Conservation (phyloP, 53 echinoderm and acorn worm genomes). For the Stichopus horrens region DNA sequence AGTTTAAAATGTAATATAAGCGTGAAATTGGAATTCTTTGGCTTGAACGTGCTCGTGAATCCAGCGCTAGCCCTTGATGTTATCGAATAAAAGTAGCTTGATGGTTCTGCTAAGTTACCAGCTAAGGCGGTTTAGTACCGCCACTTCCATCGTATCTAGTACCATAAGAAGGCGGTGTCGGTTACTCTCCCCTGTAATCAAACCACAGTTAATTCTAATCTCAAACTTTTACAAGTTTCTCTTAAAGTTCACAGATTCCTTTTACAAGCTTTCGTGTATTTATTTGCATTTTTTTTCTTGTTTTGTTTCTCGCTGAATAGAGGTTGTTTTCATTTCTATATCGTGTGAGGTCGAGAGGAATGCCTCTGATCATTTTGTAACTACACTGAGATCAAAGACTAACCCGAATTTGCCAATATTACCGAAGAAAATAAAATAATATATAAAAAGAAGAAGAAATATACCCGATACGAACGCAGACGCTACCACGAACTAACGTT, state of each 20-base stretch:
- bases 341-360: slow-evolving; percentile 2
- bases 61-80: slow-evolving; percentile 41
- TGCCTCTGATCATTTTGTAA: not conserved
- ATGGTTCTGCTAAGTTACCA: not conserved
- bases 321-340: not conserved
- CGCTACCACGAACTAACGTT: too few species aligned
- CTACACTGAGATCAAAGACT: not conserved
- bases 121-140: not conserved
- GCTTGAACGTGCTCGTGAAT: slow-evolving; percentile 34
- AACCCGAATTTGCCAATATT: not conserved
- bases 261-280: not conserved
- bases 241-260: not conserved
- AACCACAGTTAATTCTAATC: slow-evolving; percentile 21
- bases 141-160: not conserved
- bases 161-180: not conserved
- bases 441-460: too few species aligned
- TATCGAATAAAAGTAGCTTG: slow-evolving; percentile 1
- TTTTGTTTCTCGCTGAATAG: not conserved
- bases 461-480: too few species aligned
- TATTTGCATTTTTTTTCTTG: not conserved
- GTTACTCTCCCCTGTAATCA: slow-evolving; percentile 30
- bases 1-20: slow-evolving; percentile 44
- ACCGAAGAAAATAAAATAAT: not conserved
- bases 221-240: slow-evolving; percentile 6
- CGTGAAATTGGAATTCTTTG: slow-evolving; percentile 43